phyloP scores from a whole-genome alignment of 2,797 vertebrate genomes.

The Oophaga sylvatica region DNA sequence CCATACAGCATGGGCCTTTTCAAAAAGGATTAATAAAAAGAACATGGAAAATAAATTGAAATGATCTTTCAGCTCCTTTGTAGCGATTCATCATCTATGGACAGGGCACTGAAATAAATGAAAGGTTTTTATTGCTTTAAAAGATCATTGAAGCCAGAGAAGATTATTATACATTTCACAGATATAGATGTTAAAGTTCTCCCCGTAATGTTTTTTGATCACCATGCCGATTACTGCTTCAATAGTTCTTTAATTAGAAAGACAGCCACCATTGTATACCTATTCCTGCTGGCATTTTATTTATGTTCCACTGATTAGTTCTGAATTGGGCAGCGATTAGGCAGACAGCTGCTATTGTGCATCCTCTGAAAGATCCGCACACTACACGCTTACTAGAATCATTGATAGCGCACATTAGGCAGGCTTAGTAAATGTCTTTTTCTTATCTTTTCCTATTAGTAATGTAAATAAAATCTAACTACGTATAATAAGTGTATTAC shows the following conservation, averaged over 20 bases:
- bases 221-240: conserved; percentile 76
- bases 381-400: neutral
- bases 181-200: conserved; percentile 79
- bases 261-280: conserved; percentile 74
- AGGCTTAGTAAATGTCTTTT: neutral
- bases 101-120: neutral
- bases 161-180: conserved; percentile 65
- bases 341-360: conserved; percentile 75
- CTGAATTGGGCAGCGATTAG: conserved; percentile 74
- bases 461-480: neutral
- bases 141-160: conserved; percentile 1
- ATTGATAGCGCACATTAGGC: conserved; percentile 24
- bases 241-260: conserved; percentile 79
- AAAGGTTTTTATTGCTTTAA: neutral
- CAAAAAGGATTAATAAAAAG: neutral
- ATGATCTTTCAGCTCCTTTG: neutral
- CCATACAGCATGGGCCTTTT: neutral
- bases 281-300: conserved; percentile 74
- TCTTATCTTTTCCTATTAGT: neutral
- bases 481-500: too few relatives aligned
- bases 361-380: conserved; percentile 43
- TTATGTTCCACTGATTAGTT: conserved; percentile 75
- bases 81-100: neutral
- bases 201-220: conserved; percentile 76
- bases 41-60: neutral